phyloP scores from a whole-genome alignment of 1,140 invertebrate species.

The Oryctes rhinoceros region DNA sequence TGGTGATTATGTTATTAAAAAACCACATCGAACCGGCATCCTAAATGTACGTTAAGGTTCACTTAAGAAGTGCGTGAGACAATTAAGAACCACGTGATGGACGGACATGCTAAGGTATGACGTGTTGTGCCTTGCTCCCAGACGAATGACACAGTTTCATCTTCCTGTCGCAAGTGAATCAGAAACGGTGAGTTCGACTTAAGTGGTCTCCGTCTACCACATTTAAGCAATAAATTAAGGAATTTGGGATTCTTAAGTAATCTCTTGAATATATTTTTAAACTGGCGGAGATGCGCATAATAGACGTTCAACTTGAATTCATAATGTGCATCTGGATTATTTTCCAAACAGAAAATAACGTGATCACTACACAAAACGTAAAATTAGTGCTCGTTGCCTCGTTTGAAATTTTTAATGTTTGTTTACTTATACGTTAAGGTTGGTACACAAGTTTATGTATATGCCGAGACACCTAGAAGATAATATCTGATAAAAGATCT shows the following conservation, averaged over 20 bases:
- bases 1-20: slow-evolving; percentile 20
- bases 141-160: slow-evolving; percentile 12
- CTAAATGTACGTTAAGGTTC: slow-evolving; percentile 24
- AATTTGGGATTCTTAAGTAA: background rate
- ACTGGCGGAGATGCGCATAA: too few relatives aligned
- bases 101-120: background rate
- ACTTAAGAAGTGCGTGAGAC: slow-evolving; percentile 33
- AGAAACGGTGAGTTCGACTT: background rate
- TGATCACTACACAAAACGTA: too few relatives aligned
- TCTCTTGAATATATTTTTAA: too few relatives aligned
- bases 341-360: too few relatives aligned
- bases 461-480: too few relatives aligned
- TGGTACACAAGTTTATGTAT: too few relatives aligned
- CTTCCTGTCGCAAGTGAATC: background rate
- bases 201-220: background rate
- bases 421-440: too few relatives aligned
- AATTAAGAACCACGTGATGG: slow-evolving; percentile 24
- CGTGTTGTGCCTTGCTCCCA: slow-evolving; percentile 11
- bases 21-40: slow-evolving; percentile 20
- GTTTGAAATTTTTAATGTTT: too few relatives aligned
- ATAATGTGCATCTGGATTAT: too few relatives aligned
- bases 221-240: background rate
- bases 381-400: too few relatives aligned
- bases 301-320: too few relatives aligned
- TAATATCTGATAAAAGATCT: too few relatives aligned